These are phyloP conservation scores for Philhelius pedissequus DNA, from an alignment of 2,888 invertebrate genomes.

Conservation along the genomic window DNA sequence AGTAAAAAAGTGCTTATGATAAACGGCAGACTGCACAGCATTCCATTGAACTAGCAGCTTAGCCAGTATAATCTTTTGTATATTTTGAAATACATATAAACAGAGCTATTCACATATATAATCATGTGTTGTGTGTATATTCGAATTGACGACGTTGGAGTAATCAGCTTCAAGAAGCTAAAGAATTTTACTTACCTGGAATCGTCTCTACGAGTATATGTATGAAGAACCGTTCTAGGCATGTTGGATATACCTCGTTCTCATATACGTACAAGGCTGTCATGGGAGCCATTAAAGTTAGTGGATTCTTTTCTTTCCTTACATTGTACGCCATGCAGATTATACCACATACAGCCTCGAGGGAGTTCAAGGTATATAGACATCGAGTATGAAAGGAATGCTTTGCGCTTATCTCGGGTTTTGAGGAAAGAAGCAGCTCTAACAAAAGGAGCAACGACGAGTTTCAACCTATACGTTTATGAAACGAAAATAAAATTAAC, in stretches of 20 bases:
- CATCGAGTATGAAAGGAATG: slow-evolving; percentile 41
- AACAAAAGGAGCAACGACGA: slow-evolving; percentile 47
- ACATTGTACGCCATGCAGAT: slow-evolving; percentile 41
- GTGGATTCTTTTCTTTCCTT: slow-evolving; percentile 43
- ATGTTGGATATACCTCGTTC: no score
- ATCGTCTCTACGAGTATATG: background rate
- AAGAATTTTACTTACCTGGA: slow-evolving; percentile 14
- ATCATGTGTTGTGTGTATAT: background rate
- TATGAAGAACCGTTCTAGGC: background rate
- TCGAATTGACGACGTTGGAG: background rate
- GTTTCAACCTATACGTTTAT: slow-evolving; percentile 8
- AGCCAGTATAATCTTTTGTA: slow-evolving; percentile 48
- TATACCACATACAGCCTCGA: slow-evolving; percentile 30
- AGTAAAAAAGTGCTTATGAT: slow-evolving; percentile 66
- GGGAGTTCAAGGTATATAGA: background rate
- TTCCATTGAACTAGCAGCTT: slow-evolving; percentile 13
- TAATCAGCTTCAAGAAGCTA: slow-evolving; percentile 45
- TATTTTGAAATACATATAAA: slow-evolving; percentile 6
- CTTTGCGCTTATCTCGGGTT: slow-evolving; percentile 57
- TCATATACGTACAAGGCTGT: slow-evolving; percentile 25
- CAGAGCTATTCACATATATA: background rate
- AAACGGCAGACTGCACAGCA: slow-evolving; percentile 36
- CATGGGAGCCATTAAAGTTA: slow-evolving; percentile 56
- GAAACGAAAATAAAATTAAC: background rate
- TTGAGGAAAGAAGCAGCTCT: slow-evolving; percentile 9